Evolutionary conservation across 2,797 vertebrate species (phyloP), one percentile per base, ranked within the genome.

Genomic region (Intellagama lesueurii): DNA sequence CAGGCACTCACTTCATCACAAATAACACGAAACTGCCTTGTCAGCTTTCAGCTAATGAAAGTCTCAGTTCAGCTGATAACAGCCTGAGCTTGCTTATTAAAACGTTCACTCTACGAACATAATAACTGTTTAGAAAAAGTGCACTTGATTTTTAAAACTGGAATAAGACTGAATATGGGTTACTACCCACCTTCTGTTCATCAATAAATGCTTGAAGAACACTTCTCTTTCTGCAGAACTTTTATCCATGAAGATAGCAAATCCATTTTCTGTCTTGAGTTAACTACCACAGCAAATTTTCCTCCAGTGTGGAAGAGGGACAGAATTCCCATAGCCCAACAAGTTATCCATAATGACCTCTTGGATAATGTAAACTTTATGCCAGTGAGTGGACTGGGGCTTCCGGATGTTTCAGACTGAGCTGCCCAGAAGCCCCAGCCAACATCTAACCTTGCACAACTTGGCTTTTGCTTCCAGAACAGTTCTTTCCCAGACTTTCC

Each of bases 31-130:
- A 66, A 78, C 6, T 86, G 85, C 75, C 44, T 79, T 49, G 76
- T 69, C 85, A 86, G 35, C 75, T 32, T 79, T 69, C 75, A 68
- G 14, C 76, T 69, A 87, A 87, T 79, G 56, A 79, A 49, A 87
- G 14, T 87, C 75, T 87, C 40, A 60, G 40, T 87, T 87, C 47
- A 52, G 44, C 44, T 44, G 60, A 86, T 86, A 66, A 26, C 52
- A 56, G 9, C 40, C 40, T 68, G 35, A 35, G 52, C 64, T 26
- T 30, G 22, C 28, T 69, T 76, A 30, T 76, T 49, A 70, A 80
- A n/a, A 70, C 70, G 19, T 80, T 44, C 47, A 40, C 32, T 35
- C 35, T 73, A 26, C 28, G 40, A 79, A 79, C 68, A 47, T 85
- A 52, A 49, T 26, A 85, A 72, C 49, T 72, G 32, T 66, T 80